Base-by-base conservation (phyloP, 1,140 invertebrate genomes). In the Hylaeus anthracinus region DNA sequence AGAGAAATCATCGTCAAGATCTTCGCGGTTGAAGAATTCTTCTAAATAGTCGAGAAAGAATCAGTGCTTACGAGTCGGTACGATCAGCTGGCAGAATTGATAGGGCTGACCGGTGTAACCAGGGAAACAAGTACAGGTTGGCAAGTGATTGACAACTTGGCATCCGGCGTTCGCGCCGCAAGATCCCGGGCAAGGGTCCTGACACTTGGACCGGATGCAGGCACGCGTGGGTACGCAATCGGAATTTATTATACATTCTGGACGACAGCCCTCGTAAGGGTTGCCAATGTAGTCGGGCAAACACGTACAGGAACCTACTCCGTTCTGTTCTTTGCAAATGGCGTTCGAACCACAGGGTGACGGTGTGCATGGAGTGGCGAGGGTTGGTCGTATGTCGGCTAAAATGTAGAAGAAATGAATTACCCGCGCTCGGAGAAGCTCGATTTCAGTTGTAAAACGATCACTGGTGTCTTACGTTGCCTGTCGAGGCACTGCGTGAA, bases 271-370 rank as follows among this genome's bases (percentile, higher is more conserved):
- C 14, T 87, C 84, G 37, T 94, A 61, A 88, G 92, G 94, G 90
- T 72, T 93, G 90, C 94, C 94, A 45, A 93, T 80, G 71, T 94
- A 94, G 63, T 95, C 95, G 63, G 93, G 93, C 61, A 95, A 90
- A 90, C 95, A 96, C 37, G 93, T 94, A 83, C 96, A 97, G 69
- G 96, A 95, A 10, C 95, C 95, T 39, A 95, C 96, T 45, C 95
- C 96, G 86, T 96, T 96, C 79, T 95, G 95, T 92, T 97, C 97
- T 94, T 65, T 94, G 93, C 97, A 97, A 86, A 96, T 91, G 45
- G 96, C 95, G 88, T 97, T 96, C 2, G 96, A 95, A 3, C 96
- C 97, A 92, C 97, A 97, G 5, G 90, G 91, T 3, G 96, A 96
- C 61, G 96, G 96, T 61, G 94, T 88, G 84, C 96, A 97, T 3